Evolutionary conservation across 2,888 invertebrate species (phyloP).

Genomic region (Cataglyphis rosenhaueri): DNA sequence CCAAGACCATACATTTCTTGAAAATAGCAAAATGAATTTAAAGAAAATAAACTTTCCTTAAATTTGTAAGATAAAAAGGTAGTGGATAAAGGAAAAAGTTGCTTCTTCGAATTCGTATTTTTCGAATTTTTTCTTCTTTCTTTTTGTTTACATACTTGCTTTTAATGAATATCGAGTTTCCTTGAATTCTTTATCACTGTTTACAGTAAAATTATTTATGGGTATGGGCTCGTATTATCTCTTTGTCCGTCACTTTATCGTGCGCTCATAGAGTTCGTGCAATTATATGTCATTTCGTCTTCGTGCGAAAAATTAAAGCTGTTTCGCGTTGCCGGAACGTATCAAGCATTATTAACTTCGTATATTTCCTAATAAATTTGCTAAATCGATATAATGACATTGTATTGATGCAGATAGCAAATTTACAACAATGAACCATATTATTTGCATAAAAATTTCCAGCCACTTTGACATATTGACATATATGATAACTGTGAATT

Average conservation of each 20-base stretch:
- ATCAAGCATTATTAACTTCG: not conserved
- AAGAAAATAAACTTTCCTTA: not conserved
- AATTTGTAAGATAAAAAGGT: not conserved
- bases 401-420: no score
- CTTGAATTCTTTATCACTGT: not conserved
- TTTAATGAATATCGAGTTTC: not conserved
- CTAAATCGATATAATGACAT: not conserved
- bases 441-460: no score
- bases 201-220: not conserved
- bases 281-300: not conserved
- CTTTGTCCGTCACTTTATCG: slow-evolving; percentile 7
- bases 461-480: no score
- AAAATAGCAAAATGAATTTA: not conserved
- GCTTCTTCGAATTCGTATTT: no score
- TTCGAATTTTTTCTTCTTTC: not conserved
- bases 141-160: not conserved
- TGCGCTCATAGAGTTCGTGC: not conserved
- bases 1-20: not conserved
- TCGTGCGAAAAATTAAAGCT: not conserved
- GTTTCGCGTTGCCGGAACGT: not conserved
- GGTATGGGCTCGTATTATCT: not conserved
- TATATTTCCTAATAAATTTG: not conserved
- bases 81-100: not conserved
- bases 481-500: no score
- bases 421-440: no score